Evolutionary conservation across 2,888 invertebrate species (phyloP).

Genomic region (Dysmachus trigonus): DNA sequence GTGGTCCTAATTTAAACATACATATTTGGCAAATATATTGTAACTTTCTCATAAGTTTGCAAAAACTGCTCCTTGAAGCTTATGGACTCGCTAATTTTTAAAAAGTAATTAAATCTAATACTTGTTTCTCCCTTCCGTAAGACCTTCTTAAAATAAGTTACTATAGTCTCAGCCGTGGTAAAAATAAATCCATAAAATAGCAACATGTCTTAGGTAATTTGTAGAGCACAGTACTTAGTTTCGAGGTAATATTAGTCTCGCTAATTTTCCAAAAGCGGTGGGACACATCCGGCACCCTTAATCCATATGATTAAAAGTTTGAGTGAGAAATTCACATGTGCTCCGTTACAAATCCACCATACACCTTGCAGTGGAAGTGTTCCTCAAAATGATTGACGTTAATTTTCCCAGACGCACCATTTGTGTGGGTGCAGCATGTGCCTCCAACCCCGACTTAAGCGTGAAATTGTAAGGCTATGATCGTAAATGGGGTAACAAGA

Average conservation of each 20-base stretch:
- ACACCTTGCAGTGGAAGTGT: background rate
- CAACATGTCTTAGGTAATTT: background rate
- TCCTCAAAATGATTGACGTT: slow-evolving; percentile 29
- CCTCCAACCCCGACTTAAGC: background rate
- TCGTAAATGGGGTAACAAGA: background rate
- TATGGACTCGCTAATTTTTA: too few species aligned
- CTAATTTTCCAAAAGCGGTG: background rate
- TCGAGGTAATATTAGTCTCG: background rate
- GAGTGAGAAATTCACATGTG: background rate
- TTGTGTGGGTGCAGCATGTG: background rate
- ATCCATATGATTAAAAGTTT: slow-evolving; percentile 34
- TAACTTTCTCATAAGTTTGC: too few species aligned
- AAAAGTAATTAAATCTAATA: too few species aligned
- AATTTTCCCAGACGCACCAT: slow-evolving; percentile 23
- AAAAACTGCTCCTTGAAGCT: too few species aligned
- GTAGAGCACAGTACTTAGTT: background rate
- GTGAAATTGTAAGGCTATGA: too few species aligned
- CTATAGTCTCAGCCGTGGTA: background rate
- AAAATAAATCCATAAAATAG: background rate
- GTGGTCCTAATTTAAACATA: too few species aligned
- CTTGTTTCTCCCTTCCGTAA: too few species aligned
- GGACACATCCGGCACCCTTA: background rate
- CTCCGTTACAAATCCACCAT: background rate
- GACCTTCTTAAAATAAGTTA: too few species aligned
- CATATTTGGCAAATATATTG: too few species aligned